phyloP scores from a whole-genome alignment of 2,797 vertebrate species.

The Thalassophryne amazonica region DNA sequence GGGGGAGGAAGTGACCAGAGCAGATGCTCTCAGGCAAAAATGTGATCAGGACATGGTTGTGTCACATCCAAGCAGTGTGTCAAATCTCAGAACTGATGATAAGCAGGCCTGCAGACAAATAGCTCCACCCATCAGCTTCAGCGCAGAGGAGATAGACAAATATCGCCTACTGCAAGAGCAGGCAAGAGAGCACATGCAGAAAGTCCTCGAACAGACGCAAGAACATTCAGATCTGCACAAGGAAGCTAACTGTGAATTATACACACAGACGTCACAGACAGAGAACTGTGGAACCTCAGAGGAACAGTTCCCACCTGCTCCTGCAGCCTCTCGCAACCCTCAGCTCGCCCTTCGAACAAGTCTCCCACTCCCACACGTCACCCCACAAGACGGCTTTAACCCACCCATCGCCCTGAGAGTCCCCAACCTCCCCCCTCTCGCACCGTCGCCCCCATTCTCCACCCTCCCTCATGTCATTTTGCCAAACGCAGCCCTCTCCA shows the following conservation, averaged over 20 bases:
- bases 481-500: constrained; percentile 80
- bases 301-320: constrained; percentile 33
- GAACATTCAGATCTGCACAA: constrained; percentile 54
- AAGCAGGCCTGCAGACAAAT: constrained; percentile 70
- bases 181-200: constrained; percentile 97
- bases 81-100: constrained; percentile 52
- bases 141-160: constrained; percentile 95
- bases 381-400: constrained; percentile 49
- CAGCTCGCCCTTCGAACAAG: constrained; percentile 35
- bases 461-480: constrained; percentile 77
- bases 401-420: constrained; percentile 64
- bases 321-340: constrained; percentile 26
- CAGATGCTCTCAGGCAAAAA: constrained; percentile 8
- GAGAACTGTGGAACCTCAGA: constrained; percentile 21
- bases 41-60: constrained; percentile 53
- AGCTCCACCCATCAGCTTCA: constrained; percentile 87
- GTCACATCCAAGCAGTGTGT: constrained; percentile 54
- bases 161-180: constrained; percentile 92
- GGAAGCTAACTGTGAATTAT: constrained; percentile 29
- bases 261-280: constrained; percentile 18
- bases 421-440: constrained; percentile 63
- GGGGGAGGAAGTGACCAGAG: constrained; percentile 37
- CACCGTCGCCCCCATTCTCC: constrained; percentile 39
- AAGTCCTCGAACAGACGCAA: constrained; percentile 84
- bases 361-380: constrained; percentile 37